These are phyloP conservation scores for Hippocampus abdominalis DNA, from an alignment of 2,113 vertebrate species.

Conservation along the genomic window DNA sequence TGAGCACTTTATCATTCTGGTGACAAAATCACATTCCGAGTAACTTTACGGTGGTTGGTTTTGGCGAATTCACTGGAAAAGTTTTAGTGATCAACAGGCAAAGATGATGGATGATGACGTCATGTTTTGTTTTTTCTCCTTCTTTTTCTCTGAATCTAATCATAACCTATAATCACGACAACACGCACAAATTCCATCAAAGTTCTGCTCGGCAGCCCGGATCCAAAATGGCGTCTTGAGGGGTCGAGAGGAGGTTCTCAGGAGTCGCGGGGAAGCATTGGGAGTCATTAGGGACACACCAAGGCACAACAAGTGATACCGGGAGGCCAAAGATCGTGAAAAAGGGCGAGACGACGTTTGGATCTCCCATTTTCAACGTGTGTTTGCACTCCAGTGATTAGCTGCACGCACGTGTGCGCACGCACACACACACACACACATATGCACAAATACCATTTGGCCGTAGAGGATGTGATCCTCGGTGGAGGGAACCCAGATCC, in stretches of 20 bases:
- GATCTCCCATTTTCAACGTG: conserved; percentile 5
- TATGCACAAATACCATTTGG: conserved; percentile 22
- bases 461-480: conserved; percentile 47
- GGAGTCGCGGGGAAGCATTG: background rate
- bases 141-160: conserved; percentile 5
- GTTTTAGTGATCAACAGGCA: background rate
- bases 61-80: background rate
- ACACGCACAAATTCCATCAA: conserved; percentile 36
- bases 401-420: background rate
- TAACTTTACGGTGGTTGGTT: background rate
- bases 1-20: background rate
- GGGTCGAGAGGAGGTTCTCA: background rate
- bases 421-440: conserved; percentile 6
- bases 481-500: conserved; percentile 66
- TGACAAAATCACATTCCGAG: background rate
- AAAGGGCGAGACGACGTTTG: conserved; percentile 19
- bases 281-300: background rate
- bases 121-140: background rate
- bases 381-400: conserved; percentile 2
- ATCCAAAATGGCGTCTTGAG: conserved; percentile 46
- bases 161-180: conserved; percentile 50
- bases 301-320: background rate
- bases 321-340: background rate
- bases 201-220: conserved; percentile 50
- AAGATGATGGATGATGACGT: background rate